These are phyloP conservation scores for Eidolon helvum DNA, from an alignment of 2,113 vertebrate species.

Conservation along the genomic window DNA sequence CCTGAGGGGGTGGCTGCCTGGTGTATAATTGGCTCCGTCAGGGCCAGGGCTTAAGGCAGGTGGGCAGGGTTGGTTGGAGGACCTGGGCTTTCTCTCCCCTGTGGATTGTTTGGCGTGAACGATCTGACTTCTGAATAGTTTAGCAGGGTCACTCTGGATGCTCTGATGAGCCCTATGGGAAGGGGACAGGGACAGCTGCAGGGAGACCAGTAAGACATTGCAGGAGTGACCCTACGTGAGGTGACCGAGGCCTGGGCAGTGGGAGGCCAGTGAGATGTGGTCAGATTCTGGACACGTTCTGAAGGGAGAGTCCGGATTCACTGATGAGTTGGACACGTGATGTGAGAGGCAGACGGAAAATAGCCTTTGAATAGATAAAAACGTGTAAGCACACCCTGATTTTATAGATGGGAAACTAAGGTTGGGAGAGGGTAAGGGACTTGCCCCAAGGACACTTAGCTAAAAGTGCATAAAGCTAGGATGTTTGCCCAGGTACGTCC, in stretches of 20 bases:
- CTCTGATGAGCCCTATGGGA: neutral
- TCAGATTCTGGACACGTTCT: neutral
- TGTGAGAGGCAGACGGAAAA: neutral
- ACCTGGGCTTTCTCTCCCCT: neutral
- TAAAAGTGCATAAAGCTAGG: neutral
- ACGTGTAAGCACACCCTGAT: neutral
- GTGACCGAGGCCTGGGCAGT: too few relatives aligned
- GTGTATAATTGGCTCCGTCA: neutral
- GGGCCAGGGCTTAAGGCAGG: neutral
- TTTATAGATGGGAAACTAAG: neutral
- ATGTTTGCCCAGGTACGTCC: neutral
- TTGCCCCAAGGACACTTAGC: neutral
- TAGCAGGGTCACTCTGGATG: neutral
- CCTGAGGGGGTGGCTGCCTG: neutral
- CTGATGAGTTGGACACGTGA: neutral
- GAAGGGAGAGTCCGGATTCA: neutral
- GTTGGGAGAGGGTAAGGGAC: neutral
- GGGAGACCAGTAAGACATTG: neutral
- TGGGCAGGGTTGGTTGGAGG: neutral
- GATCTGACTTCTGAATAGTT: neutral
- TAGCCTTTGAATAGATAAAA: neutral
- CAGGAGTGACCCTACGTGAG: neutral
- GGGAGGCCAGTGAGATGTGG: too few relatives aligned
- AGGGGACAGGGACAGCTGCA: neutral
- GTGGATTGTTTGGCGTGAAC: neutral